Evolutionary conservation across 2,797 vertebrate genomes (phyloP), one percentile per base, ranked within the genome.

Genomic region (Melanogrammus aeglefinus): DNA sequence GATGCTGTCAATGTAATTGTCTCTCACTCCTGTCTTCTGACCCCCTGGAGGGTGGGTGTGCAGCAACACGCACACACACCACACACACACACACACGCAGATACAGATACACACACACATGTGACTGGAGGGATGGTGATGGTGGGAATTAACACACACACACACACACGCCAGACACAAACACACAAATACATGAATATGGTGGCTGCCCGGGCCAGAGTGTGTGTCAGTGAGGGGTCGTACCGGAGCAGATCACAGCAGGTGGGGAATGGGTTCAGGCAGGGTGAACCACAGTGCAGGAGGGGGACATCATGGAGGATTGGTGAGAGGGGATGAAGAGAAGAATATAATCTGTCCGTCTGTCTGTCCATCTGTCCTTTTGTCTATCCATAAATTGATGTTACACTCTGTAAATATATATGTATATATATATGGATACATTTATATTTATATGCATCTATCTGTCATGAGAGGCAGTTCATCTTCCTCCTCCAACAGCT

Each of bases 221-320:
- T 77, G 82, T 82, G 29, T 80, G 63, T 18, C 72, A 73, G 72
- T 77, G 73, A 4, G 12, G 63, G 36, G 57, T 39, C 74, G 75
- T 75, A 77, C 81, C 79, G 84, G 80, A 85, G 78, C 77, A 82
- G 88, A 91, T 88, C 89, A 87, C 4, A 81, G 35, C 69, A 79
- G 85, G 85, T 90, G 90, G 81, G 63, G 72, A 84, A 76, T 44
- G 81, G 74, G 35, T 72, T 24, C 76, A 74, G 51, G 31, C 36
- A 77, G 47, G n/a, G 0, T 6, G 74, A 79, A 14, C 24, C 44
- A 44, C 36, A 72, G 78, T 29, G 79, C 81, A 36, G 36, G 36
- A 36, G 36, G 44, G 36, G 72, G 80, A 74, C 80, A 88, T 2
- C 29, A 71, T 4, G 9, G 24, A 9, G 41, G 41, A 44, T 44